Base-by-base conservation (phyloP, 1,140 invertebrate genomes). In the Leptinotarsa defecta region DNA sequence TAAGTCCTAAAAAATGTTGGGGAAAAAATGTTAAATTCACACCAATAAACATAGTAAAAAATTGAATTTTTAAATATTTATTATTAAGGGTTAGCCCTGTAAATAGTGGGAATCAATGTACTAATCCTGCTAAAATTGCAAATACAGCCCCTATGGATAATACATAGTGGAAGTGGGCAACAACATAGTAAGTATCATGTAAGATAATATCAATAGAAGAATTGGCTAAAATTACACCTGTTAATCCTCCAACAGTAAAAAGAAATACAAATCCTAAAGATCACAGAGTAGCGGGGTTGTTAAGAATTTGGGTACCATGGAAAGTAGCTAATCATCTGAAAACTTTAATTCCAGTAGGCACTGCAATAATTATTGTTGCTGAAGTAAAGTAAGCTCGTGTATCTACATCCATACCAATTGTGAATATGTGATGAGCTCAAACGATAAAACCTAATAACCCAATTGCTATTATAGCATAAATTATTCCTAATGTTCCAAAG, bases 21-120 rank as follows among this genome's bases (percentile, higher is more conserved):
- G 91, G 91, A 57, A 93, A 93, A 86, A 93, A 93, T n/a, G 91
- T 92, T 87, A 92, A 78, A 88, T 93, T 92, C 78, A 92, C 89
- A 74, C 91, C 89, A 78, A 91, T 80, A 88, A 92, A 92, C 88
- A 90, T 91, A 73, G 79, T 81, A 74, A 86, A 80, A 86, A 91
- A 90, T 86, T 89, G 88, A 87, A 88, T 88, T 88, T 89, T 89
- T 86, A 89, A 85, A 82, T 82, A 84, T 78, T 84, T 86, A 63
- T 82, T 73, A 84, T 92, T 89, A 86, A 92, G 64, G 62, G 76
- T 82, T 76, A 89, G 74, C 68, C 91, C 90, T 73, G 87, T 88
- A 85, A 93, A 87, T 87, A 92, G 81, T 20, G 90, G 88, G 65
- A 87, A 92, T 89, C 91, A 94, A 79, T 89, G 86, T 85, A 89